These are phyloP conservation scores for Hemiprocne comata DNA, from an alignment of 2,113 vertebrate genomes.

Conservation along the genomic window DNA sequence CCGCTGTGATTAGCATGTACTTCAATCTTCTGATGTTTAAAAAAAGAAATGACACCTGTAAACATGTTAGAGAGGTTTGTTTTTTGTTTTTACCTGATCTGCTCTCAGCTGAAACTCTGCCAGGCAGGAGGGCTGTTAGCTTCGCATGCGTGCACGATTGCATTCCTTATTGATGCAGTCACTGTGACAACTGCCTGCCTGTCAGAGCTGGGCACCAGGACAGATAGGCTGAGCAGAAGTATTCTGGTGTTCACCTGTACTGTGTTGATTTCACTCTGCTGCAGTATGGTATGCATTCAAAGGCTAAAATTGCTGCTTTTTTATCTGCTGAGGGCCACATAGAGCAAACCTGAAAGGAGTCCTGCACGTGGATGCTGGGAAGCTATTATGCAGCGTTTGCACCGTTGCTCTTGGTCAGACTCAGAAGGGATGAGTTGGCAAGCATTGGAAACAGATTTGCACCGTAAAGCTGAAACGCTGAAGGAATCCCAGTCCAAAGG, in stretches of 20 bases:
- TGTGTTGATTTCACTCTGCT: neutral
- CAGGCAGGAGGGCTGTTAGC: neutral
- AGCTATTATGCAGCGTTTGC: neutral
- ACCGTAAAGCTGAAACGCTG: neutral
- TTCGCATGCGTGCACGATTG: neutral
- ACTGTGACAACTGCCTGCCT: neutral
- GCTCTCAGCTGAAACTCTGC: neutral
- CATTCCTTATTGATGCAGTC: neutral
- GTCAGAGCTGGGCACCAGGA: neutral
- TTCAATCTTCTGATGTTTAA: neutral
- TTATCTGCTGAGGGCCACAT: conserved; percentile 3
- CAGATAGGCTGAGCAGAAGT: neutral
- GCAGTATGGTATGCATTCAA: neutral
- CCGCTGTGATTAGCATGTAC: neutral
- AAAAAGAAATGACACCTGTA: neutral
- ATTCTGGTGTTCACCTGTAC: neutral
- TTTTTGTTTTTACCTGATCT: neutral
- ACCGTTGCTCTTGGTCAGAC: neutral
- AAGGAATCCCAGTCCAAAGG: conserved; percentile 14
- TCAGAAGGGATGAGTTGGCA: neutral
- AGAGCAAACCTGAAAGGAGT: neutral
- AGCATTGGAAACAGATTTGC: neutral
- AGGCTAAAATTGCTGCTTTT: conserved; percentile 21
- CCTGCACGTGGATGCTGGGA: neutral
- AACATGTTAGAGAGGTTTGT: neutral